These are phyloP conservation scores for Himalopsyche japonica DNA, from an alignment of 2,888 invertebrate genomes.

Conservation along the genomic window DNA sequence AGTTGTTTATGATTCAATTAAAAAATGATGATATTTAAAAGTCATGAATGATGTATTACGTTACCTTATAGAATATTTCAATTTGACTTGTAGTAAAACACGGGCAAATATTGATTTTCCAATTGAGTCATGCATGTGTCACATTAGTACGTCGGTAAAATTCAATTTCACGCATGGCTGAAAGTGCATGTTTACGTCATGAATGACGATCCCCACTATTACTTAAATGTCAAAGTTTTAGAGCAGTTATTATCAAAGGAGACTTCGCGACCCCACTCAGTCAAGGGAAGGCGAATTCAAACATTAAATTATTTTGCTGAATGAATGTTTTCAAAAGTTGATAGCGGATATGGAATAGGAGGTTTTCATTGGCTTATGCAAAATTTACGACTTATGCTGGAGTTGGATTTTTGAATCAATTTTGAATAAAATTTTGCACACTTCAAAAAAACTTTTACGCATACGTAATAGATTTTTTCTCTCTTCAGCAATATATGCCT, in stretches of 20 bases:
- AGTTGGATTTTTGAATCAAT: not conserved
- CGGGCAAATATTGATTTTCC: not conserved
- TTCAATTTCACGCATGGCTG: constrained; percentile 9
- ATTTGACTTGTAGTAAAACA: not conserved
- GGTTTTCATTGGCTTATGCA: not conserved
- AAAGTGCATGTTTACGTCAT: not conserved
- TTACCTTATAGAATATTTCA: not conserved
- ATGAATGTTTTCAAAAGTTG: not conserved
- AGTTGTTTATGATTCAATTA: not conserved
- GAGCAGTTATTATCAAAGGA: not conserved
- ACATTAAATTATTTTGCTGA: not conserved
- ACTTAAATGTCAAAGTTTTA: not conserved
- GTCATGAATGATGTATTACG: not conserved
- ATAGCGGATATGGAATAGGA: not conserved
- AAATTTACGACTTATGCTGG: not conserved
- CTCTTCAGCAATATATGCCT: too few relatives aligned
- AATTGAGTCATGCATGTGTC: not conserved
- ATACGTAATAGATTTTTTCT: not conserved
- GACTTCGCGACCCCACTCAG: not conserved
- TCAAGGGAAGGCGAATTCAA: not conserved
- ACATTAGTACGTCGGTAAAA: not conserved
- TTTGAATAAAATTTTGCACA: not conserved
- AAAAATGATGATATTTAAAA: not conserved
- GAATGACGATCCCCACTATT: not conserved
- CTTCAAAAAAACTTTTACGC: not conserved